phyloP scores from a whole-genome alignment of 2,888 invertebrate species.

The Rhaphigaster nebulosa region DNA sequence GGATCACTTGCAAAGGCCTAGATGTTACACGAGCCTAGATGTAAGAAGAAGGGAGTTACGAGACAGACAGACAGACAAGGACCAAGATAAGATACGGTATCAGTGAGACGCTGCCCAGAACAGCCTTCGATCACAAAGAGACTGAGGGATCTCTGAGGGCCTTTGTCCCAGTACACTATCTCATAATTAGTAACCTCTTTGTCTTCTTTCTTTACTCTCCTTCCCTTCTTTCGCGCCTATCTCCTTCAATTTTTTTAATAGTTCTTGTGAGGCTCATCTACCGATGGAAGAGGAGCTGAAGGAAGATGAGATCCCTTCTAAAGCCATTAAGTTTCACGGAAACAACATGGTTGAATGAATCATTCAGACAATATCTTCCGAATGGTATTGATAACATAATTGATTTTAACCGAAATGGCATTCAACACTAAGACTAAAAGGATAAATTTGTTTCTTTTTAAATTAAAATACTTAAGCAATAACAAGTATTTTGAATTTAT shows the following conservation, averaged over 20 bases:
- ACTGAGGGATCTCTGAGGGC: neutral
- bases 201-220: conserved; percentile 28
- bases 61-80: conserved; percentile 9
- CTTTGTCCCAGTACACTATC: conserved; percentile 38
- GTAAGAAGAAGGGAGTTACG: neutral
- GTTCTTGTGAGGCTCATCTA: neutral
- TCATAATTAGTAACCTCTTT: conserved; percentile 45
- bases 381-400: no score
- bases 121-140: conserved; percentile 31
- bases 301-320: neutral
- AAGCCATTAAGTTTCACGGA: neutral
- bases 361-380: no score
- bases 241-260: conserved; percentile 29
- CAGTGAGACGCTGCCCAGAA: conserved; percentile 15
- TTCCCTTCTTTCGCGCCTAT: conserved; percentile 1
- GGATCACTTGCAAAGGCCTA: neutral
- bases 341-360: no score
- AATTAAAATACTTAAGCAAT: no score
- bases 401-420: no score
- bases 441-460: no score
- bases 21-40: neutral
- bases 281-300: neutral
- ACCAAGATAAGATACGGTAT: neutral
- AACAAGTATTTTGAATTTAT: no score
- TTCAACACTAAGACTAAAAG: no score